These are phyloP conservation scores for Dendrophyllia cribrosa DNA, from an alignment of 64 coral and sea anemone genomes.

Conservation along the genomic window DNA sequence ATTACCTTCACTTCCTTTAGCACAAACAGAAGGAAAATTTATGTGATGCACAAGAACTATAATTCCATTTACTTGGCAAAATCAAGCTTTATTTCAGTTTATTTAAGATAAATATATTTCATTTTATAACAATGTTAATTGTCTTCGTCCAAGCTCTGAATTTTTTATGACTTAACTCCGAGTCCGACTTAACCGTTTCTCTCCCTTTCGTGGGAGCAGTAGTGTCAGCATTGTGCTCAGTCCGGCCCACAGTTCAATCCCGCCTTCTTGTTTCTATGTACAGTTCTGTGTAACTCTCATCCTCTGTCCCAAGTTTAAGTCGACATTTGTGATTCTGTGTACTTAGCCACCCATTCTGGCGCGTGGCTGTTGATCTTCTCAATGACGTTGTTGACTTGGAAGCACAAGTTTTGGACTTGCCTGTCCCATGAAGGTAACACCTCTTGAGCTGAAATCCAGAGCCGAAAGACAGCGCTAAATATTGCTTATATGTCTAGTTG, in stretches of 20 bases:
- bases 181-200: no score
- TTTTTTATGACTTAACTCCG: no score
- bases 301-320: neutral
- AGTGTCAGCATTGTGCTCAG: no score
- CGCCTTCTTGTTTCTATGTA: no score
- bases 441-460: slow-evolving; percentile 85
- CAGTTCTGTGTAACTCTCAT: neutral
- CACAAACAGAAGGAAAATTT: no score
- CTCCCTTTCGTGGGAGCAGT: no score
- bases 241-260: no score
- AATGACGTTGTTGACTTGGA: slow-evolving; percentile 95
- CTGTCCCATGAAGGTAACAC: slow-evolving; percentile 96
- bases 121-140: neutral
- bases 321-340: slow-evolving; percentile 79
- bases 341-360: slow-evolving; percentile 83
- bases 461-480: neutral
- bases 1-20: no score
- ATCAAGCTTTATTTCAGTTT: neutral
- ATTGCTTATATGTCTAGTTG: neutral
- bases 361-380: slow-evolving; percentile 92
- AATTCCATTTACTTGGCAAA: neutral
- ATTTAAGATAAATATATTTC: neutral
- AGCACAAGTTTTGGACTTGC: slow-evolving; percentile 94
- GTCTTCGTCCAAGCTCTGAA: neutral
- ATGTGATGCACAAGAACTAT: no score